phyloP scores from a whole-genome alignment of 2,888 invertebrate species.

The Chrysolina haemoptera region DNA sequence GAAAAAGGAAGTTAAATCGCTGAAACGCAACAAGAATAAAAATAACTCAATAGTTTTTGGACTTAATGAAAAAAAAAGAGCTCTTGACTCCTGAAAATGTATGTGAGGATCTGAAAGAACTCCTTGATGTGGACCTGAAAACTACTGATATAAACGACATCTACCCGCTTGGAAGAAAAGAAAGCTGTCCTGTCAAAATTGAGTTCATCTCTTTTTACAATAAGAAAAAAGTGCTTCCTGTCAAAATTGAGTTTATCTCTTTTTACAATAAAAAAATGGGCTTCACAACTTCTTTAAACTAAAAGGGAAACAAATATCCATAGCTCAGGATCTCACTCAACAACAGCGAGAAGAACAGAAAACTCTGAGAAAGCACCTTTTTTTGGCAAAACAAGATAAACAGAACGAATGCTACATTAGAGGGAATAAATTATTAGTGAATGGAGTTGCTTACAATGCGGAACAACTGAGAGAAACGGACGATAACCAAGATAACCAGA shows the following conservation, averaged over 20 bases:
- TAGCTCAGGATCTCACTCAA: background rate
- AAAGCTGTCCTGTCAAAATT: background rate
- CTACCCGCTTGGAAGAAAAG: background rate
- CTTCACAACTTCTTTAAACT: no score
- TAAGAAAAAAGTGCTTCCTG: background rate
- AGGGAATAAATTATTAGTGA: no score
- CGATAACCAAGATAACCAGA: no score
- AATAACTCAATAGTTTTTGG: background rate
- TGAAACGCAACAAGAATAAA: background rate
- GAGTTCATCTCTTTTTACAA: background rate
- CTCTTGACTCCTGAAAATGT: background rate
- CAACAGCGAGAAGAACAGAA: background rate
- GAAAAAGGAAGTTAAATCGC: background rate
- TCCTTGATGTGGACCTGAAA: background rate
- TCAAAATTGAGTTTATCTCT: background rate
- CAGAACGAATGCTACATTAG: background rate
- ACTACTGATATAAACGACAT: background rate
- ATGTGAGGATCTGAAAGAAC: background rate
- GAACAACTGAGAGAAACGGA: no score
- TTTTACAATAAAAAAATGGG: background rate
- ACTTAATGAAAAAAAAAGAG: background rate
- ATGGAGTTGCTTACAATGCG: no score
- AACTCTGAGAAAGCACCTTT: background rate
- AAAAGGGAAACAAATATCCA: background rate
- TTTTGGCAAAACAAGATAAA: background rate